phyloP scores from a whole-genome alignment of 2,797 vertebrate species.

The Scolopax bukidnonensis region DNA sequence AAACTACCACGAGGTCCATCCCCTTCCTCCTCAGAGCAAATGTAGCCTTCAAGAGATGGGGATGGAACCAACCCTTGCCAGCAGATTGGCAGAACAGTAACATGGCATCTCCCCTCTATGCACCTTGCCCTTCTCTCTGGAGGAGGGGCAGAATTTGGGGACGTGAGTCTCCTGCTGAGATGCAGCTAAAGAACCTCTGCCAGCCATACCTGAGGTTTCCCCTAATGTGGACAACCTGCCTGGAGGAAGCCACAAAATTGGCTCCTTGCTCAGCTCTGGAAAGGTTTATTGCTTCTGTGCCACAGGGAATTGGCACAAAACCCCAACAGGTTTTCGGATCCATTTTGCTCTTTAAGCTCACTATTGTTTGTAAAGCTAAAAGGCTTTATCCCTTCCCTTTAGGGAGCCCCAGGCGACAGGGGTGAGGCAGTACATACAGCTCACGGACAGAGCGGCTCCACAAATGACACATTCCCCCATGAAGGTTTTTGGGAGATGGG shows the following conservation, averaged over 20 bases:
- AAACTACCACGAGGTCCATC: not conserved
- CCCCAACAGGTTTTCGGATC: constrained; percentile 36
- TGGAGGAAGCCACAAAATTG: not conserved
- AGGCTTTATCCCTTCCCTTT: constrained; percentile 19
- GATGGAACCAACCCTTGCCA: not conserved
- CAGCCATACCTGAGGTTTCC: not conserved
- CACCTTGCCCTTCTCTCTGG: not conserved
- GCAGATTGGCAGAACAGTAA: not conserved
- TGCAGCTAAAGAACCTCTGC: fast-evolving
- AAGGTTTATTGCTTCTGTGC: not conserved
- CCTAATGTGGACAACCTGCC: not conserved
- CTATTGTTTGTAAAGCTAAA: constrained; percentile 46
- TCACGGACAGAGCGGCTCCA: not conserved
- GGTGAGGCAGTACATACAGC: not conserved
- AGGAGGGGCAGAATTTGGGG: not conserved
- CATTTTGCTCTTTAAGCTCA: constrained; percentile 36
- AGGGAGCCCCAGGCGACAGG: not conserved
- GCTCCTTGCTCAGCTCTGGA: not conserved
- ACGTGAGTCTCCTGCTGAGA: not conserved
- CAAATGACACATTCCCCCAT: not conserved
- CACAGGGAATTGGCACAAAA: constrained; percentile 1
- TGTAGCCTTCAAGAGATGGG: fast-evolving
- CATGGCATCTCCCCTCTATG: not conserved
- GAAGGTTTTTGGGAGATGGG: not conserved
- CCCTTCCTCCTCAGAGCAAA: not conserved